Evolutionary conservation across 2,888 invertebrate genomes (phyloP).

Genomic region (Aphelenchoides bicaudatus): DNA sequence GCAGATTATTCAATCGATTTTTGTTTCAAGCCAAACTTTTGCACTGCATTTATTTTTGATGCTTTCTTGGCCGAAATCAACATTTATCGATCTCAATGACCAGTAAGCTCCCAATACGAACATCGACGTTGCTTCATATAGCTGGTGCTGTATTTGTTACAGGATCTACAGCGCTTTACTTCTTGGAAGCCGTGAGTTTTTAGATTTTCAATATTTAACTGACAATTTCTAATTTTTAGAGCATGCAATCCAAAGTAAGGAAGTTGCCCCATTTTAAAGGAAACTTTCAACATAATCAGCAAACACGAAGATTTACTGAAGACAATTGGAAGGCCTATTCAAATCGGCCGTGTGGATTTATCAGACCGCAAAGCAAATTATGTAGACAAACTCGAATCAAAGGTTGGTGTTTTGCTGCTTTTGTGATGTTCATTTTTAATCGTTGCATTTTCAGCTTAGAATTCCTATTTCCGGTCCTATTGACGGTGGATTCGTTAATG

Average conservation of each 20-base stretch:
- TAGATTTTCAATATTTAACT: no score
- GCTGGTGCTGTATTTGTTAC: constrained; percentile 50
- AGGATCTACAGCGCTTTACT: constrained; percentile 50
- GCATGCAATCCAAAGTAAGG: constrained; percentile 44
- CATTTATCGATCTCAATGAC: no score
- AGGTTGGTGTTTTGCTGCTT: constrained; percentile 34
- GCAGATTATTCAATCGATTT: no score
- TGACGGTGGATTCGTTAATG: constrained; percentile 41
- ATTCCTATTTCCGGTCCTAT: constrained; percentile 49
- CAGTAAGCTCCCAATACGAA: constrained; percentile 5
- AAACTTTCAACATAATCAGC: constrained; percentile 47
- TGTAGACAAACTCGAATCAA: constrained; percentile 46
- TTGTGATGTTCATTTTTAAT: not conserved
- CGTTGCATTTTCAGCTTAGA: constrained; percentile 40
- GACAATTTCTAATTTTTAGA: no score
- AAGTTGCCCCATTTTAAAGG: constrained; percentile 30
- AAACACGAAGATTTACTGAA: constrained; percentile 50
- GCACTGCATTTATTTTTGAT: no score
- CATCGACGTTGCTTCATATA: constrained; percentile 46
- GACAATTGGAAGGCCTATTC: constrained; percentile 51
- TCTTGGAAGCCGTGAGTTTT: no score
- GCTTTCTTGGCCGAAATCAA: no score
- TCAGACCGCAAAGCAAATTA: constrained; percentile 50
- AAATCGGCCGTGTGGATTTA: constrained; percentile 51
- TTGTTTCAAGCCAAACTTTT: no score